Evolutionary conservation across 1,140 invertebrate genomes (phyloP), one percentile per base, ranked within the genome.

Genomic region (Zaprionus capensis): DNA sequence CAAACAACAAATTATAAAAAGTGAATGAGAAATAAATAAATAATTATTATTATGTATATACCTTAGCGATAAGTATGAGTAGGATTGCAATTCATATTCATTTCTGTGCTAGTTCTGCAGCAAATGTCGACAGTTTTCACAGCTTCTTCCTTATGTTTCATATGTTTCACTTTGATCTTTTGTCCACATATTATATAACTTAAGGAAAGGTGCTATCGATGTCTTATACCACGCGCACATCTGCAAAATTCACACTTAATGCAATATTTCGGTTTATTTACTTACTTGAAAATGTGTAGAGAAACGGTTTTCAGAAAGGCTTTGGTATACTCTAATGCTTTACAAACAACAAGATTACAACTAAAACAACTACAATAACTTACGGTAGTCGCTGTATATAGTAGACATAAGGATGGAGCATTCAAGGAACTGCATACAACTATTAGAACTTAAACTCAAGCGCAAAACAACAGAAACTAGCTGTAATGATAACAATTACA

Each of bases 291-390:
- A 58, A 57, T 67, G 53, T 58, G 55, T 58, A 56, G 55, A 58
- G 41, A 59, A 87, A 86, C 26, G 81, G 84, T 84, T 87, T 87
- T 84, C 85, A 84, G 77, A 76, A 87, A 41, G 91, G 91, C 91
- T 92, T 92, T 92, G 91, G 91, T 92, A 92, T 91, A 91, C 91
- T 91, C 85, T 83, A 83, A 92, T 90, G 91, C 91, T 92, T 92
- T 92, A 92, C 91, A 88, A 90, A 85, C 17, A 68, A 67, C 51
- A 66, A 81, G 75, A 71, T 73, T 59, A 53, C 5, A 28, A 82
- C 65, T 62, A 61, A 41, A 81, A 57, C 46, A 76, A 84, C 66
- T 81, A 68, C 41, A 44, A 44, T n/a, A 17, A 46, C 51, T 28
- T 49, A 56, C 58, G 83, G 82, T 85, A 85, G 51, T 78, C 61